Conservation (phyloP, 2,888 invertebrate genomes). For the Standfussiana lucernea region DNA sequence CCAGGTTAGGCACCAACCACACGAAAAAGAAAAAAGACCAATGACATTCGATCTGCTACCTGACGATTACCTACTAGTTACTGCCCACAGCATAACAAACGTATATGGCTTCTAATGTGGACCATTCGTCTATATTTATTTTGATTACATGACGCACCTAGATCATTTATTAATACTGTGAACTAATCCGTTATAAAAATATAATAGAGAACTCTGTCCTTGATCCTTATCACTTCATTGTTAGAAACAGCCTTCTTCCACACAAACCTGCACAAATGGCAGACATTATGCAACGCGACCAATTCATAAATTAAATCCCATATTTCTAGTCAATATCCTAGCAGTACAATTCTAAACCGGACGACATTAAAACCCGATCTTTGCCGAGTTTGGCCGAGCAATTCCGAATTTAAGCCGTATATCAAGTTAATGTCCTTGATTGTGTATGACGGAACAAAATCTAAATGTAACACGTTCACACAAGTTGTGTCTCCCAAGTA, state of each 20-base stretch:
- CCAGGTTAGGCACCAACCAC: no score
- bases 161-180: not conserved
- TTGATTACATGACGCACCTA: no score
- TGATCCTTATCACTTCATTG: slow-evolving; percentile 55
- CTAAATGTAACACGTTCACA: slow-evolving; percentile 69
- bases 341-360: slow-evolving; percentile 55
- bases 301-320: slow-evolving; percentile 60
- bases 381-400: slow-evolving; percentile 29
- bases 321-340: slow-evolving; percentile 50
- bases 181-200: slow-evolving; percentile 29
- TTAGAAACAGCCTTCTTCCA: slow-evolving; percentile 42
- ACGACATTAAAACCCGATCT: slow-evolving; percentile 36
- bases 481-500: slow-evolving; percentile 72
- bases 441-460: slow-evolving; percentile 65
- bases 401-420: slow-evolving; percentile 62
- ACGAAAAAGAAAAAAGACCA: no score
- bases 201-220: slow-evolving; percentile 33
- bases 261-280: slow-evolving; percentile 40
- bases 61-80: no score
- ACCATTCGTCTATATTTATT: no score
- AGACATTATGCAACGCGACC: slow-evolving; percentile 43
- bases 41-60: no score
- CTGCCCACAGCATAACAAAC: no score
- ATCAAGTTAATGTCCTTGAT: slow-evolving; percentile 65
- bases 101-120: no score